Conservation (phyloP, 2,797 vertebrate species). For the Fundulus diaphanus region DNA sequence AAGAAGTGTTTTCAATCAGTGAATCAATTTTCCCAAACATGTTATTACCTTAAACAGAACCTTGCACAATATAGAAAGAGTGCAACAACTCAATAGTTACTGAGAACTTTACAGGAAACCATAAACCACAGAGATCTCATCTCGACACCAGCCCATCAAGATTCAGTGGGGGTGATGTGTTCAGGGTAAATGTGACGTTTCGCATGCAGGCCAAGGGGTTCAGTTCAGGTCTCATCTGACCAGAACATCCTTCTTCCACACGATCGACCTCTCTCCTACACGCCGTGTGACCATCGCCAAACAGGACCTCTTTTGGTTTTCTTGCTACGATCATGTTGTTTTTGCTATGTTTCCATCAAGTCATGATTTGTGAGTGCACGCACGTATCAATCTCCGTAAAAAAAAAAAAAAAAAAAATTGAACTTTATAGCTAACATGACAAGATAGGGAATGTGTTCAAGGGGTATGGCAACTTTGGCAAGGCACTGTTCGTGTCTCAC, state of each 20-base stretch:
- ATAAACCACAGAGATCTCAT: not conserved
- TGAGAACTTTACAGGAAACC: not conserved
- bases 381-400: too few species aligned
- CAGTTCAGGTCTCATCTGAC: not conserved
- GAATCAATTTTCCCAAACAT: not conserved
- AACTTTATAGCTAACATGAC: not conserved
- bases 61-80: not conserved
- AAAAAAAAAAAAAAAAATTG: too few species aligned
- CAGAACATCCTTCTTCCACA: not conserved
- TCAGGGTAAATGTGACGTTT: not conserved
- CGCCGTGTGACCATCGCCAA: not conserved
- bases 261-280: not conserved
- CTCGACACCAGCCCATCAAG: not conserved
- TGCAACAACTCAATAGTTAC: not conserved
- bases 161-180: not conserved
- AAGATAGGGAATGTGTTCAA: not conserved
- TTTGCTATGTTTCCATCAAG: not conserved
- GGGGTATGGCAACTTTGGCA: not conserved
- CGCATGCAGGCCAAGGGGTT: not conserved
- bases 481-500: not conserved
- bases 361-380: not conserved
- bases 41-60: not conserved
- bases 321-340: not conserved
- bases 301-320: not conserved
- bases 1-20: not conserved